Evolutionary conservation across 2,113 vertebrate species (phyloP).

Genomic region (Callospermophilus lateralis): DNA sequence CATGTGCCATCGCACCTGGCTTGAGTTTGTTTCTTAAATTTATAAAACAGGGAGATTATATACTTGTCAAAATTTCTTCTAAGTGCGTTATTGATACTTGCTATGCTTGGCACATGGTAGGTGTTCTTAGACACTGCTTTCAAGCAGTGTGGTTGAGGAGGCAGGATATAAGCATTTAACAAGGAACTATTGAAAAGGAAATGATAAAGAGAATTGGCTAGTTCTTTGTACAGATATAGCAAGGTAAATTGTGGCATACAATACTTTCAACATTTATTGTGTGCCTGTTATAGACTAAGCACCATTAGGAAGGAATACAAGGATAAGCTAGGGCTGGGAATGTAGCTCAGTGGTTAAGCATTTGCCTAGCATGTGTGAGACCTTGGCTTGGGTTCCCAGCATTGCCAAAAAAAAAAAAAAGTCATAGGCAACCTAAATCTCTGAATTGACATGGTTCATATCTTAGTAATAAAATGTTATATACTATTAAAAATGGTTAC

Average conservation of each 20-base stretch:
- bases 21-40: constrained; percentile 2
- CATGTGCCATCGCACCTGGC: no score
- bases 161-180: background rate
- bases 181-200: background rate
- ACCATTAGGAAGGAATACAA: background rate
- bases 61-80: background rate
- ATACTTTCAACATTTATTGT: background rate
- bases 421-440: background rate
- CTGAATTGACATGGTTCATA: background rate
- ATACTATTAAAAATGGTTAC: background rate
- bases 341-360: background rate
- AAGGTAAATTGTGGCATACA: background rate
- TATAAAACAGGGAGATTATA: constrained; percentile 6
- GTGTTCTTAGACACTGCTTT: background rate
- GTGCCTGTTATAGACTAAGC: background rate
- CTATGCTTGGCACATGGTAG: background rate
- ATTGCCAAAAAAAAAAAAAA: background rate
- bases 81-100: background rate
- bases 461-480: background rate
- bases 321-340: background rate
- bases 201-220: background rate
- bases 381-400: background rate
- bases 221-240: background rate
- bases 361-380: background rate
- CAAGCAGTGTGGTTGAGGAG: background rate